These are phyloP conservation scores for Muntiacus reevesi DNA, from an alignment of 2,113 vertebrate species.

Conservation along the genomic window DNA sequence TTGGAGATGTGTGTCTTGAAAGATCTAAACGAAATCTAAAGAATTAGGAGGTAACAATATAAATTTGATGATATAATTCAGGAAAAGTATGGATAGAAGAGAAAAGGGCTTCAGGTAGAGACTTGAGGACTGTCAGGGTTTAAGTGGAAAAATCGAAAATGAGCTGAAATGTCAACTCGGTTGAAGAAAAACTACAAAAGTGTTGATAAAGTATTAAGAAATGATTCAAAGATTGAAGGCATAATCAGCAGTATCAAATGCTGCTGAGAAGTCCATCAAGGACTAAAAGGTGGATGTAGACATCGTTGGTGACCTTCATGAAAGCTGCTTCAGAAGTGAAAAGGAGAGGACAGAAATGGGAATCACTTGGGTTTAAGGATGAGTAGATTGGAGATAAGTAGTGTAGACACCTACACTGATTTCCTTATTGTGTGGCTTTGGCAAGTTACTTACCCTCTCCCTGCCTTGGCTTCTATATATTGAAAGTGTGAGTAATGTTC, in stretches of 20 bases:
- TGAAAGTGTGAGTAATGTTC: too few species aligned
- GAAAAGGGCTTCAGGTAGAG: neutral
- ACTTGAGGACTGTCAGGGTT: neutral
- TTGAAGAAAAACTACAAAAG: neutral
- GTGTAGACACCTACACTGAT: neutral
- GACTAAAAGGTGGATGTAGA: neutral
- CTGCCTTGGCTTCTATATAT: too few species aligned
- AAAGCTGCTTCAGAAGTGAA: neutral
- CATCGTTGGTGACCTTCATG: neutral
- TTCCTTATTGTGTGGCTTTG: too few species aligned
- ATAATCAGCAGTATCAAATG: neutral
- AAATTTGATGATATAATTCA: neutral
- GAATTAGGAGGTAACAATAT: neutral
- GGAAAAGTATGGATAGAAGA: neutral
- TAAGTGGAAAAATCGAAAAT: neutral
- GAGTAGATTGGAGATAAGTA: too few species aligned
- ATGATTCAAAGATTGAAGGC: neutral
- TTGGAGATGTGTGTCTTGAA: neutral
- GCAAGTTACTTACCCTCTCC: too few species aligned
- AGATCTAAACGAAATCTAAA: neutral
- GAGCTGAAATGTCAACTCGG: neutral
- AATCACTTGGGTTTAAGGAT: neutral
- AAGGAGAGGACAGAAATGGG: neutral
- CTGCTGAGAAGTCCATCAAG: neutral
- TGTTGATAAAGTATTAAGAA: neutral